Evolutionary conservation across 2,888 invertebrate species (phyloP).

Genomic region (Gymnoscelis rufifasciata): DNA sequence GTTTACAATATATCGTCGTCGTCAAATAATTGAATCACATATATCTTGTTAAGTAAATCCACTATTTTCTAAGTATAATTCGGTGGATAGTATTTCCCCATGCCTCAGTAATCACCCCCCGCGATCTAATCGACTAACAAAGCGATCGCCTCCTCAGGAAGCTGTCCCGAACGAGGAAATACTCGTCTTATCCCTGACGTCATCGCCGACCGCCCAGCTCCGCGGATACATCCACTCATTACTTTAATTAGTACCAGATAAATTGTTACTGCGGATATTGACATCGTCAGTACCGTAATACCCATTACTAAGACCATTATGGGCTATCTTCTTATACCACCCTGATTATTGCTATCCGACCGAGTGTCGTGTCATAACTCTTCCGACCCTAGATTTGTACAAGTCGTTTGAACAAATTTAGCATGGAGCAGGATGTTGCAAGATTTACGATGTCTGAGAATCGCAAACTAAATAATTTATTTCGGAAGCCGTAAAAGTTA

Average conservation of each 20-base stretch:
- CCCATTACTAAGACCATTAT: conserved; percentile 14
- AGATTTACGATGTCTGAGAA: conserved; percentile 38
- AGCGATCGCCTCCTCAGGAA: conserved; percentile 4
- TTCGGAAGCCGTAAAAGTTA: conserved; percentile 41
- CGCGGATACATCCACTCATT: conserved; percentile 36
- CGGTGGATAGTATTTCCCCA: too few relatives aligned
- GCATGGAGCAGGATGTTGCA: conserved; percentile 31
- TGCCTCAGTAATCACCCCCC: neutral
- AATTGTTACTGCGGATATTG: conserved; percentile 18
- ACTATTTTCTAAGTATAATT: too few relatives aligned
- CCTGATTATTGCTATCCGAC: conserved; percentile 2
- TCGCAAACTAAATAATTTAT: conserved; percentile 39
- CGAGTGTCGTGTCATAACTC: conserved; percentile 4
- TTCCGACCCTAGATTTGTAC: conserved; percentile 15
- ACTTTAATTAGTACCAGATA: conserved; percentile 27
- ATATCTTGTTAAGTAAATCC: too few relatives aligned
- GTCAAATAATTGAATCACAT: too few relatives aligned
- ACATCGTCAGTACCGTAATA: conserved; percentile 16
- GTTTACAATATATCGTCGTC: too few relatives aligned
- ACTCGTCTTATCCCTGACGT: conserved; percentile 27
- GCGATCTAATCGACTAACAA: conserved; percentile 1
- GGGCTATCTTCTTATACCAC: conserved; percentile 9
- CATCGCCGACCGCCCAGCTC: conserved; percentile 31
- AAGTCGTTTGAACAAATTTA: conserved; percentile 22
- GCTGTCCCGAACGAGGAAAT: conserved; percentile 8